Percentiles rank a stretch among this genome's conserved stretches.
These are phyloP conservation scores for Erebia ligea DNA, from an alignment of 2,888 invertebrate species.

Conservation along the genomic window DNA sequence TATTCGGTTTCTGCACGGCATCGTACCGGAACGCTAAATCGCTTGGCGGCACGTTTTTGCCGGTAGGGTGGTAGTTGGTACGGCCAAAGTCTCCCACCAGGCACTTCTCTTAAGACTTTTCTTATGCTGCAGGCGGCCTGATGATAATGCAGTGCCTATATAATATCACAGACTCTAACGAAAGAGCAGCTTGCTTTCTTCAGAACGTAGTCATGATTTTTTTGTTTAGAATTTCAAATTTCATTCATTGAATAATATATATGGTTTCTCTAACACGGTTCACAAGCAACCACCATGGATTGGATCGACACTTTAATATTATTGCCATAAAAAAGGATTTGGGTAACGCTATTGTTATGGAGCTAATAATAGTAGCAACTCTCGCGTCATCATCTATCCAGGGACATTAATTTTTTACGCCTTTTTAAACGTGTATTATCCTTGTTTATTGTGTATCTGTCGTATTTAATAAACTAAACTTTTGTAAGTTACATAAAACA, in stretches of 20 bases:
- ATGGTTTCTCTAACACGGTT: conserved; percentile 25
- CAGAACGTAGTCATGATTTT: neutral
- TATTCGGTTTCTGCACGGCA: no score
- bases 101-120: neutral
- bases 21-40: no score
- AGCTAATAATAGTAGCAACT: conserved; percentile 38
- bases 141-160: neutral
- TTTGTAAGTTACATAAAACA: neutral
- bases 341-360: conserved; percentile 32
- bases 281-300: conserved; percentile 20
- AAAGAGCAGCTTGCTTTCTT: neutral
- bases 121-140: neutral
- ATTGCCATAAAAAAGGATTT: conserved; percentile 30
- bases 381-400: conserved; percentile 38
- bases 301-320: conserved; percentile 28
- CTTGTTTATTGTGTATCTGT: neutral
- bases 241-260: conserved; percentile 28
- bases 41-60: no score
- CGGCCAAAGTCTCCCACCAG: no score
- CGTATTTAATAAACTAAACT: conserved; percentile 8
- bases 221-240: conserved; percentile 1
- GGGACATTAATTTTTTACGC: conserved; percentile 33
- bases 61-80: no score
- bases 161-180: neutral
- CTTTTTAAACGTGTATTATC: conserved; percentile 12